Base-by-base conservation (phyloP, 2,113 vertebrate genomes). In the Proterorhinus semilunaris region DNA sequence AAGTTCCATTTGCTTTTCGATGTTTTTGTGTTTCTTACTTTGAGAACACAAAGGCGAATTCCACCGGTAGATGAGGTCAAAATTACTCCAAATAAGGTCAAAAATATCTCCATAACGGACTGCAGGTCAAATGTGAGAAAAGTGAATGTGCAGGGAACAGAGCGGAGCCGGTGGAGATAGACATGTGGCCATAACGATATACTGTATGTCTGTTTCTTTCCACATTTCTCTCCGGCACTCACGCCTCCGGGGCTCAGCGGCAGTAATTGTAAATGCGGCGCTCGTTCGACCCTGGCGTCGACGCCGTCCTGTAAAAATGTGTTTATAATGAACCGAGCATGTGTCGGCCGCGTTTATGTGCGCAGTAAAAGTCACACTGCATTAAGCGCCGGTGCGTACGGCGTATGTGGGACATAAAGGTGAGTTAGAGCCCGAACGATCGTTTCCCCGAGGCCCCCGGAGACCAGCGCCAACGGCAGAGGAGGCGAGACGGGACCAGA, bases 241-340 rank as follows among this genome's bases (percentile, higher is more conserved):
- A 4, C 11, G 6, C 11, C 49, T 6, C 15, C 5, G 3, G 1
- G 6, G 2, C 11, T 15, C 0, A 6, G 1, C 1, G 49, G 3
- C 12, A 51, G 6, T 36, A 12, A 6, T 36, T 36, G 13, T 57
- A 12, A 11, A 57, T 36, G 6, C 13, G 6, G 12, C 7, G 42
- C 42, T 58, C 10, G 27, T 58, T 42, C 6, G 55, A 51, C 49
- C 55, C 55, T 58, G 55, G 6, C 36, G 42, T 36, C 11, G 43
- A 42, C 43, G 9, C 55, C 15, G 10, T 59, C 5, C 11, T 7
- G 10, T 42, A 59, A 1, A 59, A 10, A 42, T 6, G 12, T 43
- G 55, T 43, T 13, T 42, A 7, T 13, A 42, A 42, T 43, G 55
- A 59, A 15, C 52, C 21, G 52, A 7, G 13, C 12, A 12, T 27